Percentiles rank a stretch among this genome's conserved stretches.
phyloP scores from a whole-genome alignment of 1,140 invertebrate genomes.

The Nephotettix cincticeps region DNA sequence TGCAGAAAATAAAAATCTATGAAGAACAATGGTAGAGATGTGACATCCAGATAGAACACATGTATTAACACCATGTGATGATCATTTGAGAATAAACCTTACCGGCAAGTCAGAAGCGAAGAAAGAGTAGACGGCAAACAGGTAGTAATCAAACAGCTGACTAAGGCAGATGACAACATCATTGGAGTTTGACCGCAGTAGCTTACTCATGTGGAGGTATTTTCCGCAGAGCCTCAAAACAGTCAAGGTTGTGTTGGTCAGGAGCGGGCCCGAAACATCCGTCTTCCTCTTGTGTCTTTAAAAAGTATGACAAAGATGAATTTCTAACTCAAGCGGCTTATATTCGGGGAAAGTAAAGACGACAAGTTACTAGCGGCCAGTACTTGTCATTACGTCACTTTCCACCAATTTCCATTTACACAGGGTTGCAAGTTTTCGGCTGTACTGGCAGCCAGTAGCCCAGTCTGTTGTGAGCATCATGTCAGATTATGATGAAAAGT shows the following conservation, averaged over 20 bases:
- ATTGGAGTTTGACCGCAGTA: conserved; percentile 87
- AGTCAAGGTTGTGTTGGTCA: conserved; percentile 93
- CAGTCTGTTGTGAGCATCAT: too few species aligned
- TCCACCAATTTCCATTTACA: too few species aligned
- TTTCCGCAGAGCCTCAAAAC: conserved; percentile 91
- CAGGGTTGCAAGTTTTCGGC: too few species aligned
- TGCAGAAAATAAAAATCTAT: too few species aligned
- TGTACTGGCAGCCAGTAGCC: too few species aligned
- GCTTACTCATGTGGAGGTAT: conserved; percentile 89
- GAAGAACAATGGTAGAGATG: too few species aligned
- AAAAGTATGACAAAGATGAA: neutral
- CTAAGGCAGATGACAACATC: conserved; percentile 89
- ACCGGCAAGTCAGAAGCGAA: conserved; percentile 74
- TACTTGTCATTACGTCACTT: too few species aligned
- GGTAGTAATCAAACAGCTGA: conserved; percentile 94
- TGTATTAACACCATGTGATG: too few species aligned
- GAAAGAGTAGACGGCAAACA: conserved; percentile 87
- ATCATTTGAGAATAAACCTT: too few species aligned
- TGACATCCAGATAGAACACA: too few species aligned
- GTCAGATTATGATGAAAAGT: too few species aligned
- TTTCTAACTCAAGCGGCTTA: neutral
- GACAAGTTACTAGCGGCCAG: too few species aligned
- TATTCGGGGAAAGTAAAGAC: neutral
- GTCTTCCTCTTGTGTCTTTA: neutral
- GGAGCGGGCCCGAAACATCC: conserved; percentile 51